A percentile compares a stretch with the other conserved stretches of the same genome.
Evolutionary conservation across 1,140 invertebrate genomes (phyloP).

Genomic region (Musca domestica): DNA sequence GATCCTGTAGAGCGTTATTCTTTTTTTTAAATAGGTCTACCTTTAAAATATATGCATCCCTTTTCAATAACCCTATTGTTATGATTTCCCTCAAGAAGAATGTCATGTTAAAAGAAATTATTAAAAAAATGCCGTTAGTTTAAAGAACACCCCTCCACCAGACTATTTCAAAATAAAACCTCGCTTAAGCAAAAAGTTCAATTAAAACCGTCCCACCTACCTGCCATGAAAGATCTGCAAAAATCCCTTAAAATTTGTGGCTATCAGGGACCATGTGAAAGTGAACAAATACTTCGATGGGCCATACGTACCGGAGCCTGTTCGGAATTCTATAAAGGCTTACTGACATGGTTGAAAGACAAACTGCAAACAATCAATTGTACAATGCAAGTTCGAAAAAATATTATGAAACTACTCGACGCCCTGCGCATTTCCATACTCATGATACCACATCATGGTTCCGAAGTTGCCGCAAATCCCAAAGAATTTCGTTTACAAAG

Average conservation of each 20-base stretch:
- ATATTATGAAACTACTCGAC: neutral
- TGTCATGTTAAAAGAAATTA: too few relatives aligned
- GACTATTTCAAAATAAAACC: too few relatives aligned
- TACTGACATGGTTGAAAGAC: neutral
- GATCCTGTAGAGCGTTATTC: too few relatives aligned
- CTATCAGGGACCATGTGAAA: neutral
- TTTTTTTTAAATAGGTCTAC: too few relatives aligned
- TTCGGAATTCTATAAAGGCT: neutral
- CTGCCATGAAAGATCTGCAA: too few relatives aligned
- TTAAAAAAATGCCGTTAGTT: too few relatives aligned
- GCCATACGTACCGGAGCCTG: slow-evolving; percentile 1
- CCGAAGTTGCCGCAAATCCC: neutral
- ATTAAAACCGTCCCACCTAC: too few relatives aligned
- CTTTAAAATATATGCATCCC: too few relatives aligned
- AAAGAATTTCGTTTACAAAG: slow-evolving; percentile 20
- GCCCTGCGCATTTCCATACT: neutral
- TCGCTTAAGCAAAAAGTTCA: too few relatives aligned
- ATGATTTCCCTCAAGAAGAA: too few relatives aligned
- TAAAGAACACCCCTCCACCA: too few relatives aligned
- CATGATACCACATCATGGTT: slow-evolving; percentile 2
- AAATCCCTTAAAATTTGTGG: neutral
- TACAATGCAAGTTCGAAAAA: neutral
- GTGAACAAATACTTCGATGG: neutral
- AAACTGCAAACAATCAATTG: neutral
- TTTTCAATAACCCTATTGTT: too few relatives aligned